Evolutionary conservation across 2,888 invertebrate genomes (phyloP).

Genomic region (Mechanitis messenoides): DNA sequence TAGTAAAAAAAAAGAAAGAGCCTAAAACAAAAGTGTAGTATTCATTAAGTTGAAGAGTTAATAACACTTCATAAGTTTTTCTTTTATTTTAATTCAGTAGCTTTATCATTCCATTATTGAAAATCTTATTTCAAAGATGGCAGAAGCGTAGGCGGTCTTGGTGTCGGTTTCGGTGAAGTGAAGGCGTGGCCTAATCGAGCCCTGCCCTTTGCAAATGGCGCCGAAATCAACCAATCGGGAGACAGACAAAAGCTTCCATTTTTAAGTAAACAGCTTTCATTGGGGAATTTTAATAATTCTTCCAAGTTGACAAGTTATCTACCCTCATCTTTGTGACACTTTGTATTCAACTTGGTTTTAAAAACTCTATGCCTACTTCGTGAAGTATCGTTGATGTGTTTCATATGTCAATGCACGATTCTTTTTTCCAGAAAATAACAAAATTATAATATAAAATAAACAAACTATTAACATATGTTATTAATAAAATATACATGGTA

Average conservation of each 20-base stretch:
- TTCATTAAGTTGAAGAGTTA: no score
- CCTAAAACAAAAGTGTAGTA: no score
- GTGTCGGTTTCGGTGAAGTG: conserved; percentile 42
- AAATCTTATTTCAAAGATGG: conserved; percentile 51
- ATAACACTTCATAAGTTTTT: not conserved
- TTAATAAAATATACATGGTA: no score
- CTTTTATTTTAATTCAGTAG: conserved; percentile 33
- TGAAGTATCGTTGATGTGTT: no score
- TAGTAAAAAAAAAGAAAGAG: no score
- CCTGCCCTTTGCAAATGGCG: conserved; percentile 73
- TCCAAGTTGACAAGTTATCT: conserved; percentile 10
- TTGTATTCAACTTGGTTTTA: not conserved
- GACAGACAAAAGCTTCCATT: conserved; percentile 42
- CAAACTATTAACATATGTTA: no score
- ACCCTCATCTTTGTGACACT: not conserved
- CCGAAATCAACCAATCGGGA: conserved; percentile 62
- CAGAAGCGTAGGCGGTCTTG: conserved; percentile 48
- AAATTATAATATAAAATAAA: no score
- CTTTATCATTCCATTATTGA: conserved; percentile 42
- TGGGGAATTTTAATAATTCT: conserved; percentile 17
- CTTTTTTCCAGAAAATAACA: no score
- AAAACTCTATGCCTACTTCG: not conserved
- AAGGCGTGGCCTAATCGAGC: conserved; percentile 54
- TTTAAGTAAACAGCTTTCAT: conserved; percentile 19
- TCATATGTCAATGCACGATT: no score